phyloP scores from a whole-genome alignment of 2,113 vertebrate species.

The Arenaria interpres region DNA sequence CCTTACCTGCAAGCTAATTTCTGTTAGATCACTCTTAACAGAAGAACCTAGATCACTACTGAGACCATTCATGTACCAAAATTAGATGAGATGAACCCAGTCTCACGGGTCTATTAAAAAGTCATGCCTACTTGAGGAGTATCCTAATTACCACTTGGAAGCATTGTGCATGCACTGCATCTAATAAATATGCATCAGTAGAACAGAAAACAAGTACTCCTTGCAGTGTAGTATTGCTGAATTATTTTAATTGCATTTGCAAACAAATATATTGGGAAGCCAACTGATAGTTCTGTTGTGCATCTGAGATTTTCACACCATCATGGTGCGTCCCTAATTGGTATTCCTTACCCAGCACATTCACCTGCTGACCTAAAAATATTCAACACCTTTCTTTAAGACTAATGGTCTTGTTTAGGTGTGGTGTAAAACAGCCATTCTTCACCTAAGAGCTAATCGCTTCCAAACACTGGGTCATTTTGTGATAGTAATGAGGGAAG shows the following conservation, averaged over 20 bases:
- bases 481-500: background rate
- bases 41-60: background rate
- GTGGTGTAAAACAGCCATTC: background rate
- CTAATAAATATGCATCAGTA: background rate
- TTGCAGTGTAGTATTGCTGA: background rate
- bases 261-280: background rate
- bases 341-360: background rate
- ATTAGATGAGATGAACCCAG: background rate
- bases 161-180: background rate
- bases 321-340: background rate
- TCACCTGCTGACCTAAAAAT: background rate
- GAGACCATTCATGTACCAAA: background rate
- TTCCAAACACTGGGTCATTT: background rate
- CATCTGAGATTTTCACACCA: background rate
- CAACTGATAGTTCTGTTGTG: background rate
- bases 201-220: background rate
- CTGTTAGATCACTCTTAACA: background rate
- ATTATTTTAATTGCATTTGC: constrained; percentile 21
- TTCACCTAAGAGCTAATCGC: background rate
- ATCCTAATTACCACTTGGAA: background rate
- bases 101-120: background rate
- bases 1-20: background rate
- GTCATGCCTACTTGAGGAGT: background rate
- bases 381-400: background rate
- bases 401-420: background rate